phyloP scores from a whole-genome alignment of 2,888 invertebrate genomes.

The Nymphalis c-album region DNA sequence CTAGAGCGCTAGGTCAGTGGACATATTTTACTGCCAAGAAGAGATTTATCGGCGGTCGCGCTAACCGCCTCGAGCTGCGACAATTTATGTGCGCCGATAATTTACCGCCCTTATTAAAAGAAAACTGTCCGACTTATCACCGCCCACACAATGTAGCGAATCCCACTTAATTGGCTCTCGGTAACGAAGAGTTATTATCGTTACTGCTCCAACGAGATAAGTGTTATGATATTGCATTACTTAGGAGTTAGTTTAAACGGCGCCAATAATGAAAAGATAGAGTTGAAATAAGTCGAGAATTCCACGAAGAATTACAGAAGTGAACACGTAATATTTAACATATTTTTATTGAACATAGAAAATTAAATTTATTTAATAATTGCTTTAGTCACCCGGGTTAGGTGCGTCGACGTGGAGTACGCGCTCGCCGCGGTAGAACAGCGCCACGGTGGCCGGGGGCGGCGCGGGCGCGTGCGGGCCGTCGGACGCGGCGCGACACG shows the following conservation, averaged over 20 bases:
- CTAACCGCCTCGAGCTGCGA: constrained; percentile 50
- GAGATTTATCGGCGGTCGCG: constrained; percentile 54
- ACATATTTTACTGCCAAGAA: constrained; percentile 28
- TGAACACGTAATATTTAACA: no score
- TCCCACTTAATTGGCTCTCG: constrained; percentile 11
- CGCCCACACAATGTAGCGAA: constrained; percentile 14
- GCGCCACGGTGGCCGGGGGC: constrained; percentile 42
- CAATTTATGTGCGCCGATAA: constrained; percentile 30
- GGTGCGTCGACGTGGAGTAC: constrained; percentile 73
- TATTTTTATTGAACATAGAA: no score
- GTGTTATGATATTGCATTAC: no score
- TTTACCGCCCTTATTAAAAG: constrained; percentile 33
- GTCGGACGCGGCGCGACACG: constrained; percentile 46
- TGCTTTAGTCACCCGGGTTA: constrained; percentile 68
- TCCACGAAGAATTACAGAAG: background rate
- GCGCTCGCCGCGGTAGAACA: constrained; percentile 59
- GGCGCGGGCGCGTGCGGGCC: constrained; percentile 28
- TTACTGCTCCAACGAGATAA: background rate
- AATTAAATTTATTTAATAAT: background rate
- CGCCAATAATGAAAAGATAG: background rate
- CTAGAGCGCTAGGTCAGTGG: constrained; percentile 10
- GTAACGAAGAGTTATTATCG: constrained; percentile 16
- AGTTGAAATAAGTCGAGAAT: background rate
- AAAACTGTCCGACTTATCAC: constrained; percentile 31
- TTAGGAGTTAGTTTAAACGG: no score